phyloP scores from a whole-genome alignment of 2,797 vertebrate genomes.

The Cirrhinus mrigala region DNA sequence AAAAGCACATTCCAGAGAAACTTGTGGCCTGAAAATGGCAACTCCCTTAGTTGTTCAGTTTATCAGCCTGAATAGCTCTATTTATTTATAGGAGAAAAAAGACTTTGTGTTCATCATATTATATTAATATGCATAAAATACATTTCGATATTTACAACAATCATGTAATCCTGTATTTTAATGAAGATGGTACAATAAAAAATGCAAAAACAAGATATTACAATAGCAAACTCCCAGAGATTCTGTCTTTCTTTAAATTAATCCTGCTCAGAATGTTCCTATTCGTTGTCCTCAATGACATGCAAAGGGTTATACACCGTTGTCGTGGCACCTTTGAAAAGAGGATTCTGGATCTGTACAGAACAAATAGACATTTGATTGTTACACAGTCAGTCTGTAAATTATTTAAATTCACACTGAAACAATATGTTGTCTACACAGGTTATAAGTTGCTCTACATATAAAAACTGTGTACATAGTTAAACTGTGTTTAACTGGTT shows the following conservation, averaged over 20 bases:
- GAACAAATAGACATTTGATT: conserved; percentile 26
- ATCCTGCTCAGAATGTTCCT: background rate
- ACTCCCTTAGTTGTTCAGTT: background rate
- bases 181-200: background rate
- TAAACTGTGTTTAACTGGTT: too few relatives aligned
- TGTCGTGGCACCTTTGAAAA: conserved; percentile 77
- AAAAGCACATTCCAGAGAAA: background rate
- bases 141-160: conserved; percentile 8
- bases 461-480: background rate
- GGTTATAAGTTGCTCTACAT: background rate
- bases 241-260: background rate
- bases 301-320: conserved; percentile 76
- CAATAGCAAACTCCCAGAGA: background rate
- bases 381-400: conserved; percentile 14
- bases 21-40: background rate
- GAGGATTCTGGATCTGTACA: conserved; percentile 76
- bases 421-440: background rate
- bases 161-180: background rate
- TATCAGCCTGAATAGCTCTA: background rate
- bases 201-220: background rate
- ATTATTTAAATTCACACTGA: background rate
- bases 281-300: background rate
- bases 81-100: background rate
- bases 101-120: background rate
- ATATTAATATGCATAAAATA: conserved; percentile 1